Evolutionary conservation across 2,113 vertebrate species (phyloP), one percentile per base, ranked within the genome.

Genomic region (Takifugu bimaculatus): DNA sequence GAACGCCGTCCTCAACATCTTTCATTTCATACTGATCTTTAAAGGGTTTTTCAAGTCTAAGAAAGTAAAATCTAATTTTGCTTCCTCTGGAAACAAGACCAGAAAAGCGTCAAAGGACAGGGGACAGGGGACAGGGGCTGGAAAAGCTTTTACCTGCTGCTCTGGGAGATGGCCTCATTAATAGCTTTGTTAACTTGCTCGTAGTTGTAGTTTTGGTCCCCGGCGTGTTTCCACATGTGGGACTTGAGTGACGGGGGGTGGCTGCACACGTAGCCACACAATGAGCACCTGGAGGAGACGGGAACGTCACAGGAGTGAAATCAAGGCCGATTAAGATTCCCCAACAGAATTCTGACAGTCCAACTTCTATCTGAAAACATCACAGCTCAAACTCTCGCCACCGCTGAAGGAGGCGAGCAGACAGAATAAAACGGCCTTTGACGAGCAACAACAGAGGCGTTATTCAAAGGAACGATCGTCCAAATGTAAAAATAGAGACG

Each of bases 221-320:
- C 97, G 2, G 97, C 97, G 4, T 99, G 97, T 74, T 98, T 98
- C 97, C 97, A 99, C 97, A 99, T 99, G 73, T 99, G 97, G 27
- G 97, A 98, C 78, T 99, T 99, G 53, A 99, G 80, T 13, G 97
- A 99, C 0, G 97, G 96, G 15, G 96, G 96, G 75, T 98, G 96
- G 83, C 96, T 98, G 86, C 97, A 99, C 27, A 98, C 94, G 13
- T 99, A 99, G 15, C 97, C 97, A 78, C 97, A 99, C 25, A 99
- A 89, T 20, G 96, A 97, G 81, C 97, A 99, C 60, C 97, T 99
- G 87, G 9, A 29, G 26, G 49, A 54, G 6, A 48, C n/a, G 1
- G 20, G 4, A 7, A 5, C 11, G 54, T 26, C n/a, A 9, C 15
- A 32, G 1, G 26, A 14, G 2, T 50, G 26, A n/a, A 56, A 70